Conservation (phyloP, 2,797 vertebrate genomes). For the Octomys mimax region DNA sequence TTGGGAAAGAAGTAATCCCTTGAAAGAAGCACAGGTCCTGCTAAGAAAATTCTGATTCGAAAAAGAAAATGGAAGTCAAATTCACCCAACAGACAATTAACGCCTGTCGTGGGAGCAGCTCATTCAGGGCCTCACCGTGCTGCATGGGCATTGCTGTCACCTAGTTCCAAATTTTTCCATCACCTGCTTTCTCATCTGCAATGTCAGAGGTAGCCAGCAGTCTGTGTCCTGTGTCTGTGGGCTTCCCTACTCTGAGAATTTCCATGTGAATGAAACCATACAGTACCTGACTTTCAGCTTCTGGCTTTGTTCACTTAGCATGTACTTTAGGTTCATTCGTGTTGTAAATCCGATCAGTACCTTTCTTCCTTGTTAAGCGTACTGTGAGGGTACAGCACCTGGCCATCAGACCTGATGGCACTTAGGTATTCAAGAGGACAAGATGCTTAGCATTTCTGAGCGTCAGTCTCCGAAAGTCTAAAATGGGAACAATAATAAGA, state of each 20-base stretch:
- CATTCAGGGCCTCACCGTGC: background rate
- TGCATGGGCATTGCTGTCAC: too few relatives aligned
- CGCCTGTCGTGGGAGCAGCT: background rate
- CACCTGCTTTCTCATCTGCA: too few relatives aligned
- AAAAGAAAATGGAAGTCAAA: background rate
- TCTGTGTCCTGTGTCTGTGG: too few relatives aligned
- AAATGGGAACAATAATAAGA: background rate
- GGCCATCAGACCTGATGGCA: background rate
- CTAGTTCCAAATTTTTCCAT: too few relatives aligned
- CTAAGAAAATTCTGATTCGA: background rate
- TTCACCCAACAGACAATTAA: background rate
- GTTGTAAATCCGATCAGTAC: background rate
- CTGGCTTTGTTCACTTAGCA: background rate
- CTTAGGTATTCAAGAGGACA: background rate
- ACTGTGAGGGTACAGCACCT: background rate
- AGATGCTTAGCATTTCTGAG: background rate
- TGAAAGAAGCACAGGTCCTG: background rate
- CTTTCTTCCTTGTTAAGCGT: background rate
- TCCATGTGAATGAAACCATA: too few relatives aligned
- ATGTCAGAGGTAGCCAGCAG: too few relatives aligned
- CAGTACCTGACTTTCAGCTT: too few relatives aligned
- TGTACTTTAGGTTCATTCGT: background rate
- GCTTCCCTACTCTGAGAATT: too few relatives aligned
- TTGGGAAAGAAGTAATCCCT: background rate
- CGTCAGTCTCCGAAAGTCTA: conserved; percentile 14